phyloP scores from a whole-genome alignment of 2,888 invertebrate species.

The Caenorhabditis plicata region DNA sequence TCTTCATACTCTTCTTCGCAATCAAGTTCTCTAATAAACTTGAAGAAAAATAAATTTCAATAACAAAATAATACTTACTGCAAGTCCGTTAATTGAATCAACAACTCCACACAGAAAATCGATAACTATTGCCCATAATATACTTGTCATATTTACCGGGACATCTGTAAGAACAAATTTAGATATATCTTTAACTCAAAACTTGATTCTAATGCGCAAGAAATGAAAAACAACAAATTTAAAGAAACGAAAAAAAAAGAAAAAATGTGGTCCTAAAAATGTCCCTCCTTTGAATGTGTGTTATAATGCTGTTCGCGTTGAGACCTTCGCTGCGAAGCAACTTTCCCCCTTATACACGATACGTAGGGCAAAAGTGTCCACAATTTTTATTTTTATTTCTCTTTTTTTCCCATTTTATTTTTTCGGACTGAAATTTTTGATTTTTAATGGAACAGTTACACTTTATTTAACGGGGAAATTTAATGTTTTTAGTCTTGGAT shows the following conservation, averaged over 20 bases:
- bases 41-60: conserved; percentile 1
- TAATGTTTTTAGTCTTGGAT: conserved; percentile 46
- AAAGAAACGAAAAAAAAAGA: conserved; percentile 10
- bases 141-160: conserved; percentile 3
- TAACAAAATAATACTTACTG: conserved; percentile 5
- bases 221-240: conserved; percentile 2
- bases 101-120: conserved; percentile 27
- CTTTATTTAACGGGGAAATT: neutral
- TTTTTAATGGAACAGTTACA: neutral
- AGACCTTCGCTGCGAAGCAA: conserved; percentile 35
- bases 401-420: conserved; percentile 3
- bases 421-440: neutral
- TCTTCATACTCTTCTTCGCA: conserved; percentile 32
- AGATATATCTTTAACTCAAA: neutral
- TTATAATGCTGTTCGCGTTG: conserved; percentile 16
- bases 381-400: conserved; percentile 13
- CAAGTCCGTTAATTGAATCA: conserved; percentile 29
- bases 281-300: conserved; percentile 8
- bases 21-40: conserved; percentile 31
- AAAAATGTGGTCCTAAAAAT: conserved; percentile 27
- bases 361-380: conserved; percentile 13
- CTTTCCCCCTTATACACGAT: conserved; percentile 10
- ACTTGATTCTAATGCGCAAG: neutral
- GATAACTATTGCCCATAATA: neutral
- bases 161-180: conserved; percentile 1